Evolutionary conservation across 1,140 invertebrate species (phyloP), one percentile per base, ranked within the genome.

Genomic region (Chrysomallon squamiferum): DNA sequence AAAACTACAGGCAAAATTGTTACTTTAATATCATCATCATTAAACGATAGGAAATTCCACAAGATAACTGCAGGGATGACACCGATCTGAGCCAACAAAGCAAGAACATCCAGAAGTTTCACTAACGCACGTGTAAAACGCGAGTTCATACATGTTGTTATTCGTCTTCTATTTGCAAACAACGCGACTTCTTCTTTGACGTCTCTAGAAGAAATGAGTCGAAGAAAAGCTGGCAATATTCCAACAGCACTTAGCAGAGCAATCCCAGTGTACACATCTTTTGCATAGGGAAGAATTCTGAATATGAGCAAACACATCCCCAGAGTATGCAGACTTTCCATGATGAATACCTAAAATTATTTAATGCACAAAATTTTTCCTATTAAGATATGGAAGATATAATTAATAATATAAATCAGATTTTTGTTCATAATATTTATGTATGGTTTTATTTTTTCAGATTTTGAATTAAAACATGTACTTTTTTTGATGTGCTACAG

Each of bases 161-260:
- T 38, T 38, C 35, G 6, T 38, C 35, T 38, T 5, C 6, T 15
- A 15, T 5, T 38, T 5, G 15, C 6, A 38, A 7, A 15, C 5
- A 15, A 15, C 5, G 5, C 35, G 6, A 15, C 5, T 38, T 38
- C 35, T 15, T 38, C 15, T 58, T 11, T 38, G 33, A 58, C 30
- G 33, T 58, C n/a, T n/a, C 11, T n/a, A 9, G n/a, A 35, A 3
- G 18, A 33, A 9, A 71, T 52, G 22, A 72, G 61, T 57, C 72
- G 72, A 3, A 78, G 45, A 22, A 93, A 81, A 49, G 90, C 90
- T 0, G 96, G 96, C 7, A 97, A 86, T 56, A 97, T 90, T 81
- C 93, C 96, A n/a, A 96, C 89, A 75, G 93, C 96, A 85, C 95
- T 97, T 11, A 95, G 95, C 38, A 98, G 85, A 92, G 97, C 95